phyloP scores from a whole-genome alignment of 53 echinoderm and acorn worm genomes.

The Apostichopus leukothele region DNA sequence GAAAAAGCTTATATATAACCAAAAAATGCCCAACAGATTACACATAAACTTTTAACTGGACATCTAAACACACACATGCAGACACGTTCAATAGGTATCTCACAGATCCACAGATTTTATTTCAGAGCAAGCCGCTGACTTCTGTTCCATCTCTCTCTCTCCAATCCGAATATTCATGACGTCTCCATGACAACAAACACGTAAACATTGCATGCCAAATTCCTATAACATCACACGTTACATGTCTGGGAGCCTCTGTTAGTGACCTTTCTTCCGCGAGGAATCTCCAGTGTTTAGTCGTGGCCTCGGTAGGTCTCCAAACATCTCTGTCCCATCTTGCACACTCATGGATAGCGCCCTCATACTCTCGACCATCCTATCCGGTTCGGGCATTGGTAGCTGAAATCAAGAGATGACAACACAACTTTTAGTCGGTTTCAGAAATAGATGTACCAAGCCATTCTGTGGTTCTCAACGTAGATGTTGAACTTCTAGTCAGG shows the following conservation, averaged over 20 bases:
- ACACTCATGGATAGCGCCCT: conserved; percentile 88
- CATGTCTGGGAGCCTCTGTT: neutral
- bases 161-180: neutral
- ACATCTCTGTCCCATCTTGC: conserved; percentile 96
- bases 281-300: conserved; percentile 81
- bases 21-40: too few relatives aligned
- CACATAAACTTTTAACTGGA: too few relatives aligned
- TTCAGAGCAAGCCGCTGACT: neutral
- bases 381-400: conserved; percentile 93
- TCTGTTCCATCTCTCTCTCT: neutral
- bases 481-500: too few relatives aligned
- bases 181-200: neutral
- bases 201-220: neutral
- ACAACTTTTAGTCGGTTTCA: too few relatives aligned
- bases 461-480: too few relatives aligned
- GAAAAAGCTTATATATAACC: too few relatives aligned
- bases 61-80: too few relatives aligned
- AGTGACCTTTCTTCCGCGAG: conserved; percentile 41
- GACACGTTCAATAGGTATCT: too few relatives aligned
- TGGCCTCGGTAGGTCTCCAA: conserved; percentile 94
- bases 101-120: too few relatives aligned
- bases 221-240: neutral
- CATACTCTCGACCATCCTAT: conserved; percentile 91
- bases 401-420: neutral
- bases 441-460: too few relatives aligned